phyloP scores from a whole-genome alignment of 2,113 vertebrate species.

The Cyphomyrus plagiostoma region DNA sequence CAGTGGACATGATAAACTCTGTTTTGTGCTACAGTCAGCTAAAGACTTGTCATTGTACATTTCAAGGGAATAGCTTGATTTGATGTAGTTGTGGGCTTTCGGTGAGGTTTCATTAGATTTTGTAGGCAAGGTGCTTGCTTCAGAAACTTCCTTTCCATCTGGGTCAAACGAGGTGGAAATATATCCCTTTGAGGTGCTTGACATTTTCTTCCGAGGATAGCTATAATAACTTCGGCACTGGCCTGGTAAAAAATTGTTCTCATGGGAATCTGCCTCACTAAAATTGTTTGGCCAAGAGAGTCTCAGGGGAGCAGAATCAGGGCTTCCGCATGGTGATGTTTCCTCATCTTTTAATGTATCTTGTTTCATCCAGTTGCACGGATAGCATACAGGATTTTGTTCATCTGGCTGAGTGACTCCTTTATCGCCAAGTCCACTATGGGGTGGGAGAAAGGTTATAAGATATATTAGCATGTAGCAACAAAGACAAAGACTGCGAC shows the following conservation, averaged over 20 bases:
- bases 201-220: slow-evolving; percentile 86
- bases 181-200: slow-evolving; percentile 74
- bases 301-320: slow-evolving; percentile 66
- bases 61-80: slow-evolving; percentile 85
- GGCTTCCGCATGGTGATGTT: slow-evolving; percentile 54
- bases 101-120: slow-evolving; percentile 42
- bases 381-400: slow-evolving; percentile 71
- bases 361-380: slow-evolving; percentile 66
- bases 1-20: slow-evolving; percentile 85
- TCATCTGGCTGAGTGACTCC: slow-evolving; percentile 61
- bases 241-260: slow-evolving; percentile 68
- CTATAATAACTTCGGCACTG: slow-evolving; percentile 86
- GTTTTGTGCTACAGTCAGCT: slow-evolving; percentile 61
- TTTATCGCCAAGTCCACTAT: slow-evolving; percentile 66
- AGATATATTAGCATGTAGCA: neutral
- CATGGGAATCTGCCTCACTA: slow-evolving; percentile 66
- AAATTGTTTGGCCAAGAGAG: slow-evolving; percentile 91
- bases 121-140: slow-evolving; percentile 35
- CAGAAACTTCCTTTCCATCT: slow-evolving; percentile 49
- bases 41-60: slow-evolving; percentile 70
- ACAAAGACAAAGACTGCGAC: neutral
- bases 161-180: slow-evolving; percentile 76
- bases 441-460: neutral
- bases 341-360: slow-evolving; percentile 57
- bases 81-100: slow-evolving; percentile 64